Conservation (phyloP, 2,888 invertebrate genomes). For the Sphaeridia pumilis region DNA sequence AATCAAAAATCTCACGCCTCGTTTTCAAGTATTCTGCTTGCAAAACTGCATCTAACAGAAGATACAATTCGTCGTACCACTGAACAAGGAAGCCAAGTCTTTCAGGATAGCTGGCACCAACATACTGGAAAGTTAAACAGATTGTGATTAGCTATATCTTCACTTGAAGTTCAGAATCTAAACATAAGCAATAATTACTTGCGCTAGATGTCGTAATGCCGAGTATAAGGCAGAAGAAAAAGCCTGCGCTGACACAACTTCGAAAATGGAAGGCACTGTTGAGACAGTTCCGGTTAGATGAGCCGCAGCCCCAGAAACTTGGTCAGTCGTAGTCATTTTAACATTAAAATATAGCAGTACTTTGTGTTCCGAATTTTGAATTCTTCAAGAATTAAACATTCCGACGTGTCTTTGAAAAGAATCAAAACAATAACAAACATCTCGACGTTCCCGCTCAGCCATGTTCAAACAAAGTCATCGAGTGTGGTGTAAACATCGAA, state of each 20-base stretch:
- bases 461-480: too few species aligned
- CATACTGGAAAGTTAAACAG: constrained; percentile 17
- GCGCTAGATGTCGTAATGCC: constrained; percentile 25
- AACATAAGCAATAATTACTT: constrained; percentile 21
- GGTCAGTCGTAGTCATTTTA: too few species aligned
- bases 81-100: constrained; percentile 17
- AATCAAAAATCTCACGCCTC: constrained; percentile 17
- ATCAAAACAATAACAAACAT: too few species aligned
- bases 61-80: constrained; percentile 27
- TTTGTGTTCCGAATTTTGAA: too few species aligned
- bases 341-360: too few species aligned
- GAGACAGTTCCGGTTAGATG: constrained; percentile 24
- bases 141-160: too few species aligned
- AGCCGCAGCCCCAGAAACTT: constrained; percentile 15
- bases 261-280: constrained; percentile 23
- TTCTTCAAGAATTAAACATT: too few species aligned
- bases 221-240: constrained; percentile 26
- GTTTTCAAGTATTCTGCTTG: constrained; percentile 31
- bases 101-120: constrained; percentile 22
- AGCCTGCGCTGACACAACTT: constrained; percentile 28
- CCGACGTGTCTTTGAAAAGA: too few species aligned
- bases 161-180: too few species aligned
- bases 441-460: too few species aligned
- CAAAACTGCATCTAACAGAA: constrained; percentile 23
- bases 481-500: too few species aligned